Percentiles rank a stretch among this genome's conserved stretches.
phyloP scores from a whole-genome alignment of 2,113 vertebrate species.

The Chiloscyllium plagiosum region DNA sequence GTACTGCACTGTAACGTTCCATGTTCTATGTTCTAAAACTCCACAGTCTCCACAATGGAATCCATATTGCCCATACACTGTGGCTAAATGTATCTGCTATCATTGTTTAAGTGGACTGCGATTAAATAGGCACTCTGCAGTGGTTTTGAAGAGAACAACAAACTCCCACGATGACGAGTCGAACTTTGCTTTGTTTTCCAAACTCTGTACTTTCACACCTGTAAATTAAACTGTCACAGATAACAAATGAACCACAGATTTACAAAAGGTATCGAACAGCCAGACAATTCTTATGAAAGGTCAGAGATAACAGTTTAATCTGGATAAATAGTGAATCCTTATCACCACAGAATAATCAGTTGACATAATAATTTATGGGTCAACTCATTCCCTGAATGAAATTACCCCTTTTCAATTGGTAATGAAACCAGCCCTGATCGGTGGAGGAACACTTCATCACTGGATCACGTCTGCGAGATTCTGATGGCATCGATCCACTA shows the following conservation, averaged over 20 bases:
- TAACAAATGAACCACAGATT: neutral
- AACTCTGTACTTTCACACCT: neutral
- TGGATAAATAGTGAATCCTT: neutral
- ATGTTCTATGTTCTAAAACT: no score
- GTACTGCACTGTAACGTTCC: no score
- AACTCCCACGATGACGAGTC: neutral
- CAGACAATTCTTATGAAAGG: neutral
- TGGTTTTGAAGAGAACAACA: neutral
- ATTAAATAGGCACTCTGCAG: neutral
- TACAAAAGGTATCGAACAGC: neutral
- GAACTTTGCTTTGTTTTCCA: neutral
- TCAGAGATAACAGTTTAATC: conserved; percentile 6
- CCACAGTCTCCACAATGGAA: no score
- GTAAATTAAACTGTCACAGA: neutral
- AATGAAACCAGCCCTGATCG: neutral
- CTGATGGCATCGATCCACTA: no score
- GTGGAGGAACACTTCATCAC: neutral
- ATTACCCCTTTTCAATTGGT: no score
- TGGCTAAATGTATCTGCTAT: neutral
- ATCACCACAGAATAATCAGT: neutral
- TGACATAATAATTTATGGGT: neutral
- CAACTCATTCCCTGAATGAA: neutral
- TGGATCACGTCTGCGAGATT: neutral
- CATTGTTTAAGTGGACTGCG: neutral
- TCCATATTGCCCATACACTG: neutral